Evolutionary conservation across 2,113 vertebrate species (phyloP), one percentile per base, ranked within the genome.

Genomic region (Gasterosteus nipponicus): DNA sequence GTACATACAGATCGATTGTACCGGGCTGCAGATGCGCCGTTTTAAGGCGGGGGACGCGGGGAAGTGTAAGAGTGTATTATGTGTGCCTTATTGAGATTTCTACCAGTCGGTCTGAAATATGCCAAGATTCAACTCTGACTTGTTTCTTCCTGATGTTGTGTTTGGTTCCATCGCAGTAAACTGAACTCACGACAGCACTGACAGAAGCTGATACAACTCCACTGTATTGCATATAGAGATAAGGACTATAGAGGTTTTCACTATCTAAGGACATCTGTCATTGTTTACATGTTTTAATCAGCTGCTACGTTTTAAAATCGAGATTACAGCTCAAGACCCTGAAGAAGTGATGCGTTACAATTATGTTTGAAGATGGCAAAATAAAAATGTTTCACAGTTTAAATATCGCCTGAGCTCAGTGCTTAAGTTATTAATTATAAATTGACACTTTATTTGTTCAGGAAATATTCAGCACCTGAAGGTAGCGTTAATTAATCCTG

Each of bases 71-170:
- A 68, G 66, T 38, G 75, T 31, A 59, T 66, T 46, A 77, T 64
- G 86, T 78, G 92, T 92, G 91, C 91, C 92, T 92, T 93, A 90
- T 38, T 77, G 57, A 87, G 71, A 87, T 90, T 91, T 89, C 72
- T 78, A 85, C 71, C 51, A 68, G 42, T 46, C 56, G 38, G 54
- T 61, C 80, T 67, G 49, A 82, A 80, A 75, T 41, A 70, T 7
- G 75, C 86, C 80, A 87, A 86, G 77, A 73, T 75, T 73, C 9
- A 73, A 11, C 33, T 72, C 75, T 47, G 6, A 42, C 51, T 84
- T 59, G 11, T 15, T 65, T 82, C 35, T 38, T 76, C 1, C 46
- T 62, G 29, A 58, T 14, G 38, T 73, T 83, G 15, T 19, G 59
- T 75, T 69, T 47, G 58, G 33, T 68, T 61, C 4, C 22, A 73